These are phyloP conservation scores for Thrips palmi DNA, from an alignment of 1,140 invertebrate genomes.

Conservation along the genomic window DNA sequence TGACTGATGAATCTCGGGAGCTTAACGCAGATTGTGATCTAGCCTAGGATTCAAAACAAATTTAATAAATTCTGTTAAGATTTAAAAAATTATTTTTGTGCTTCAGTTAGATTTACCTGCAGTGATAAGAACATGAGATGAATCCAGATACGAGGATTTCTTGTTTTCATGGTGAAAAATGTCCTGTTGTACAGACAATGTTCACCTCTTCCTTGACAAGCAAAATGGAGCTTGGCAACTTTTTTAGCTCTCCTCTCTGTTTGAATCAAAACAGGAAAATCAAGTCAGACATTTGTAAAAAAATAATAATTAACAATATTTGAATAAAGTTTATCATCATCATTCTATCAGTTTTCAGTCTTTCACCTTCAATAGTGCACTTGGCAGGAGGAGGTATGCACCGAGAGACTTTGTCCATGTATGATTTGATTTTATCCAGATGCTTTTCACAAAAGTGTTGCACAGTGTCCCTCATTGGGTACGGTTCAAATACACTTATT, in stretches of 20 bases:
- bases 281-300: constrained; percentile 3
- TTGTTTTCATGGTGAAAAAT: constrained; percentile 71
- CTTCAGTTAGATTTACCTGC: constrained; percentile 32
- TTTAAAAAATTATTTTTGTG: neutral
- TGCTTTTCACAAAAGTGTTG: constrained; percentile 91
- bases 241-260: constrained; percentile 66
- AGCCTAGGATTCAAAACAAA: constrained; percentile 42
- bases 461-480: constrained; percentile 73
- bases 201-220: constrained; percentile 64
- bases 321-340: constrained; percentile 4
- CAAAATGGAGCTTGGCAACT: constrained; percentile 72
- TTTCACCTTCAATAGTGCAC: constrained; percentile 72
- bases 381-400: constrained; percentile 74
- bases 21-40: constrained; percentile 60
- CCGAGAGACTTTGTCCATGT: constrained; percentile 72
- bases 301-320: neutral
- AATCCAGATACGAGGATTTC: constrained; percentile 76
- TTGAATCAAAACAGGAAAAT: constrained; percentile 5
- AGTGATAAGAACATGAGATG: constrained; percentile 89
- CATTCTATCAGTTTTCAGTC: neutral
- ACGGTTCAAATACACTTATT: constrained; percentile 72
- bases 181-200: constrained; percentile 79
- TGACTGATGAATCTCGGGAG: constrained; percentile 63
- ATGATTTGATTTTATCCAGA: constrained; percentile 72
- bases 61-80: constrained; percentile 2